A percentile compares a stretch with the other conserved stretches of the same genome.
Conservation (phyloP, 2,797 vertebrate species). For the Gorsachius magnificus region DNA sequence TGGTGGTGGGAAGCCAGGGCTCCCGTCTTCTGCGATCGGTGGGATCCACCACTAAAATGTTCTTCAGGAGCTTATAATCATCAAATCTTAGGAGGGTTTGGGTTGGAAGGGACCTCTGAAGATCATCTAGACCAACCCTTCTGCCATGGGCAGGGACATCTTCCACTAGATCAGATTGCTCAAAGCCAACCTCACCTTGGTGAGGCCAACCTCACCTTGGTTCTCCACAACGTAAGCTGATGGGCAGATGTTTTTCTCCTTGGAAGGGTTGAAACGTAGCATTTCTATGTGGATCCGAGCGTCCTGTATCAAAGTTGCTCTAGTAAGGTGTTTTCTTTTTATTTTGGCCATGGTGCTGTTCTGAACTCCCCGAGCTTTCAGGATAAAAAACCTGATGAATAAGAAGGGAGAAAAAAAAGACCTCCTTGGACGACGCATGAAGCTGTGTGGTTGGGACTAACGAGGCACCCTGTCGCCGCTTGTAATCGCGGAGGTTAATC, state of each 20-base stretch:
- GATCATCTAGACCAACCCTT: not conserved
- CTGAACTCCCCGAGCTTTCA: not conserved
- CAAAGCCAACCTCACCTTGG: not conserved
- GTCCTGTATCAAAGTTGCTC: not conserved
- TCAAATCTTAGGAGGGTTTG: not conserved
- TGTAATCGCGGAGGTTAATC: not conserved
- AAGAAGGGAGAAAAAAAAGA: too few species aligned
- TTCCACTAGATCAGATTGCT: not conserved
- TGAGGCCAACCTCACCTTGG: not conserved
- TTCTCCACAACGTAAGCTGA: not conserved
- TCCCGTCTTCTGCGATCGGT: fast-evolving
- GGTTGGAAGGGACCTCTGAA: not conserved
- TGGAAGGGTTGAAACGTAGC: not conserved
- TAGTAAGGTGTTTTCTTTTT: not conserved
- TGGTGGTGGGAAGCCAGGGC: not conserved
- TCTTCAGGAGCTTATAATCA: not conserved
- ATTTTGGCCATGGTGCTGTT: not conserved
- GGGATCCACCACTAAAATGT: not conserved
- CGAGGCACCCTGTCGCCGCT: fast-evolving
- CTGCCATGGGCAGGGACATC: not conserved
- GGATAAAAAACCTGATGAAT: not conserved
- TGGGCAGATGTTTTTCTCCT: not conserved
- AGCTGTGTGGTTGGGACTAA: not conserved
- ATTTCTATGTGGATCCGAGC: not conserved
- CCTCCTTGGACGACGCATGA: fast-evolving